Evolutionary conservation across 2,888 invertebrate genomes (phyloP).

Genomic region (Pogonocherus hispidulus): DNA sequence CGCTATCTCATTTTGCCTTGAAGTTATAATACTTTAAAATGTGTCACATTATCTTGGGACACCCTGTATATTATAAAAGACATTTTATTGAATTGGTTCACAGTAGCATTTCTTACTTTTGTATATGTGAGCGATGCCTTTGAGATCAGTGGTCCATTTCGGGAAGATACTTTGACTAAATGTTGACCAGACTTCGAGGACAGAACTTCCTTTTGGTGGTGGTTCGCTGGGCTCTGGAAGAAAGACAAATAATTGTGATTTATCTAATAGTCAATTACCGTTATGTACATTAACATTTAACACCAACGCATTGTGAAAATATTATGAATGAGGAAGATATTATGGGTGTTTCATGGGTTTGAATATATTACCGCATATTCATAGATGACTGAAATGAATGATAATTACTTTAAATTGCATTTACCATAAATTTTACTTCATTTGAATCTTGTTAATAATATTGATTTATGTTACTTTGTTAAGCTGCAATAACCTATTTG

Average conservation of each 20-base stretch:
- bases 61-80: too few relatives aligned
- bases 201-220: constrained; percentile 66
- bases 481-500: too few relatives aligned
- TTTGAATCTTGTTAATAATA: too few relatives aligned
- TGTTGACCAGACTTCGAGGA: constrained; percentile 62
- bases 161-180: constrained; percentile 63
- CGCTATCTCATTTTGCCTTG: too few relatives aligned
- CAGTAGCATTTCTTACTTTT: constrained; percentile 61
- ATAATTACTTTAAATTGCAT: background rate
- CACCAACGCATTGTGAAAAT: background rate
- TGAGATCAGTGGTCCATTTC: constrained; percentile 63
- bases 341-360: background rate
- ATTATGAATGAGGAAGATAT: constrained; percentile 2
- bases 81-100: too few relatives aligned
- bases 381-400: background rate
- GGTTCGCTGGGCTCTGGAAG: constrained; percentile 67
- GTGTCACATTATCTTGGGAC: too few relatives aligned
- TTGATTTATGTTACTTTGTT: too few relatives aligned
- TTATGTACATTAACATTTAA: background rate
- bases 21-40: too few relatives aligned
- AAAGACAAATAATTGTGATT: constrained; percentile 36
- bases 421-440: too few relatives aligned
- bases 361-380: background rate
- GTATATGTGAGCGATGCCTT: constrained; percentile 63
- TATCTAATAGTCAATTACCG: background rate